phyloP scores from a whole-genome alignment of 92 coral and sea anemone species.

The Plumapathes pennacea region DNA sequence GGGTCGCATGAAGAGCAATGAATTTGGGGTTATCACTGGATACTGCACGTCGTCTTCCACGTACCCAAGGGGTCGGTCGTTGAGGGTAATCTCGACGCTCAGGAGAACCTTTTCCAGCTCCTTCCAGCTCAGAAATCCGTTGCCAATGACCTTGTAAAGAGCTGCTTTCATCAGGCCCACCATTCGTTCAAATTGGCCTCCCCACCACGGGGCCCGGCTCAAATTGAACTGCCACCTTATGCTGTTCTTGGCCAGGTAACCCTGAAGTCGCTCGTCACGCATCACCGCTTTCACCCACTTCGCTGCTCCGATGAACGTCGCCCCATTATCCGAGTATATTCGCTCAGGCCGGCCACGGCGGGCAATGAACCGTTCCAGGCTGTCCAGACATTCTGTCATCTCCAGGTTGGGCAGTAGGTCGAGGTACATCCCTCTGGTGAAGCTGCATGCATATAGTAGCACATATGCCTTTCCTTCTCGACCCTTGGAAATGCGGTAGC shows the following conservation, averaged over 20 bases:
- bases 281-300: constrained; percentile 23
- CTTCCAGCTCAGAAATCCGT: constrained; percentile 25
- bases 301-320: constrained; percentile 36
- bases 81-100: constrained; percentile 24
- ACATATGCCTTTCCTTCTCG: constrained; percentile 26
- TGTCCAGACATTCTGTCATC: constrained; percentile 10
- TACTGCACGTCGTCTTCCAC: constrained; percentile 13
- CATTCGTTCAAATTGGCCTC: constrained; percentile 29
- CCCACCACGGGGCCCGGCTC: constrained; percentile 39
- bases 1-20: no score
- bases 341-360: constrained; percentile 15
- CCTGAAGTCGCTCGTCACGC: constrained; percentile 38
- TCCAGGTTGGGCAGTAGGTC: constrained; percentile 16
- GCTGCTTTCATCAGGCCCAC: constrained; percentile 34
- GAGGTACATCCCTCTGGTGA: constrained; percentile 20
- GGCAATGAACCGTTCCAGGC: constrained; percentile 11
- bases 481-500: constrained; percentile 15
- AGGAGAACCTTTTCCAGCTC: constrained; percentile 34
- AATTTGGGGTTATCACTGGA: constrained; percentile 6
- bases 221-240: constrained; percentile 33
- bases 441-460: constrained; percentile 20
- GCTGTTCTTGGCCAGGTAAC: constrained; percentile 15
- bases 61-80: constrained; percentile 22
- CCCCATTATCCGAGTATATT: constrained; percentile 32
- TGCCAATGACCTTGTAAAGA: constrained; percentile 21